A percentile compares a stretch with the other conserved stretches of the same genome.
Conservation (phyloP, 2,797 vertebrate genomes). For the Emydoidea blandingii region DNA sequence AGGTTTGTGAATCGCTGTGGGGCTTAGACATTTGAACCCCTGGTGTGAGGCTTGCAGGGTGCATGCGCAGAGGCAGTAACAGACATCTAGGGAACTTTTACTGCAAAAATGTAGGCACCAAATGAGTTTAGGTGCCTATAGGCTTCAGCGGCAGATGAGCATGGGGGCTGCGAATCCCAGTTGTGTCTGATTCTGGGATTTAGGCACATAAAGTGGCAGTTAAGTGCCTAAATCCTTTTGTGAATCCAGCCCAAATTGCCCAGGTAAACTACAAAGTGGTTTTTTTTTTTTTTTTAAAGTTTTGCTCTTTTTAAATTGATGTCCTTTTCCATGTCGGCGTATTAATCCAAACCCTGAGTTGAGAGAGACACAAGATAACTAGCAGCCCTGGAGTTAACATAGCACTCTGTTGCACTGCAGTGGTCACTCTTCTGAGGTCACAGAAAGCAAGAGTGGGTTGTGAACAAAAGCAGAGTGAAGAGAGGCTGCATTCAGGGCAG, state of each 20-base stretch:
- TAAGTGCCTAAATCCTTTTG: neutral
- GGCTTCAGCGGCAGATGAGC: neutral
- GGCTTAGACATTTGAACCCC: neutral
- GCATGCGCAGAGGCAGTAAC: neutral
- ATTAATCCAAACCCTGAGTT: neutral
- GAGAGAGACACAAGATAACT: neutral
- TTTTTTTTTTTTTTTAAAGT: neutral
- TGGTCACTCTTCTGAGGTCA: neutral
- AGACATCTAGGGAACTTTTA: neutral
- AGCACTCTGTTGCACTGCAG: fast-evolving
- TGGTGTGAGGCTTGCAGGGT: neutral
- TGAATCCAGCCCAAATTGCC: neutral
- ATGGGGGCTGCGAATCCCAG: neutral
- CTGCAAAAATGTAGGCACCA: neutral
- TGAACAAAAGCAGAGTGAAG: neutral
- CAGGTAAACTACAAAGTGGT: neutral
- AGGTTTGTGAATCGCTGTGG: neutral
- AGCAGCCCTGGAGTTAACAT: fast-evolving
- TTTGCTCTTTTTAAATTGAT: neutral
- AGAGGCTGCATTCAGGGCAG: neutral
- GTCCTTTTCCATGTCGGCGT: neutral
- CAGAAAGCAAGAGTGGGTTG: neutral
- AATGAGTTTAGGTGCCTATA: neutral
- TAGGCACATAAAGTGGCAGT: neutral
- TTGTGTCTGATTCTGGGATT: neutral